Conservation (phyloP, 2,113 vertebrate species). For the Uria aalge region DNA sequence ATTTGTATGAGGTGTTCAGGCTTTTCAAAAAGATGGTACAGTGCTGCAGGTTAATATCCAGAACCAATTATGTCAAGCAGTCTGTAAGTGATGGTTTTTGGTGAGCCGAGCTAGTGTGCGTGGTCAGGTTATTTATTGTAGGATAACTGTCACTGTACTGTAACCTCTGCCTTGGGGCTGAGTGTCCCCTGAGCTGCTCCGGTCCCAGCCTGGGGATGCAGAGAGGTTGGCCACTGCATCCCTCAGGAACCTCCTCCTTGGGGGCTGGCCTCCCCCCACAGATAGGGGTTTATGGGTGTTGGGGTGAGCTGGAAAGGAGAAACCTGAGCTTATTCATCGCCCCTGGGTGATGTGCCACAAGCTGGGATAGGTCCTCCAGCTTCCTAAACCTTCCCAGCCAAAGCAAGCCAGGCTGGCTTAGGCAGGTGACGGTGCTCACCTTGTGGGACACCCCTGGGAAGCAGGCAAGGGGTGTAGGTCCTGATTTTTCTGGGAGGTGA, state of each 20-base stretch:
- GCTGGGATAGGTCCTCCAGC: background rate
- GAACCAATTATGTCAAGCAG: rapidly evolving
- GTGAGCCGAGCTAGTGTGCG: background rate
- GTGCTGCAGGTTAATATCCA: background rate
- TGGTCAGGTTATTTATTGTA: background rate
- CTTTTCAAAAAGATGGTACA: background rate
- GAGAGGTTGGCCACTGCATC: rapidly evolving
- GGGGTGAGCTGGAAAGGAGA: background rate
- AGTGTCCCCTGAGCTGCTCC: background rate
- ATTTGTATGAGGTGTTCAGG: background rate
- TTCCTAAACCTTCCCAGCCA: background rate
- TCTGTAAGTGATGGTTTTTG: background rate
- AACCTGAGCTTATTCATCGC: background rate
- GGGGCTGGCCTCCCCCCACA: background rate
- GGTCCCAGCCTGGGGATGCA: background rate
- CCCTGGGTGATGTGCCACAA: background rate
- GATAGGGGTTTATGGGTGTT: background rate
- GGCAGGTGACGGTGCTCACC: background rate
- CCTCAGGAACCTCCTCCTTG: background rate
- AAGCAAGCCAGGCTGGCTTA: background rate
- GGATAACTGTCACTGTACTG: background rate
- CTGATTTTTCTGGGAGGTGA: background rate
- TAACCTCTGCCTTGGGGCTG: background rate
- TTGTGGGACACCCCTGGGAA: background rate
- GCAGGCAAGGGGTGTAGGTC: background rate